Base-by-base conservation (phyloP, 2,113 vertebrate genomes). In the Macrotus californicus region DNA sequence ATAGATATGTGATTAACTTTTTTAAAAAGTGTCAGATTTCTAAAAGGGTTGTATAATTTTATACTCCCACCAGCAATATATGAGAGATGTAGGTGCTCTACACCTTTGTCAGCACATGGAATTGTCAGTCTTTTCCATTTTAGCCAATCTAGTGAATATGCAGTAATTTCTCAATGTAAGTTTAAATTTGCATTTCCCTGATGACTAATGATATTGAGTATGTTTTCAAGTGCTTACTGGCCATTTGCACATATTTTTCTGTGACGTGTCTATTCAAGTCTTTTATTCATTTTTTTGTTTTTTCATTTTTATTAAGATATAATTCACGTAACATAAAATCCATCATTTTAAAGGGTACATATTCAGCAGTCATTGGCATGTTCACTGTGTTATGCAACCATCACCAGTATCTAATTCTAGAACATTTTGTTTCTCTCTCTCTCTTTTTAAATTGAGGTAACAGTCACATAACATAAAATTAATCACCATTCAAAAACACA, bases 261-360 rank as follows among this genome's bases (percentile, higher is more conserved):
- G 46, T 36, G 16, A 84, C 48, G 5, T 56, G 12, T 70, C 69
- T 66, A n/a, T 41, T 77, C 12, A 84, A 87, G 52, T 26, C 39
- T 82, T 91, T 96, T 52, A 67, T 36, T 94, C 36, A 84, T 41
- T 75, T 61, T 84, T 56, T 52, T n/a, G 52, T 54, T 88, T 7
- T 69, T 77, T 54, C 7, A 11, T 80, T 86, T 70, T 73, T 59
- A 72, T 15, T 95, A 52, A 94, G 26, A 86, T 77, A 69, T 61
- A 92, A 79, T 92, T 87, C 64, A 91, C 7, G 59, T 69, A 90
- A 64, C 59, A 76, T 72, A 82, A 82, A 94, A 81, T 41, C 41
- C 18, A 54, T 41, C 34, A 73, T 64, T 61, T 95, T 59, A 83
- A 69, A 48, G 8, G 70, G 1, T 56, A 86, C 9, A 75, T 3